Conservation (phyloP, 2,888 invertebrate genomes). For the Drosophila differens region DNA sequence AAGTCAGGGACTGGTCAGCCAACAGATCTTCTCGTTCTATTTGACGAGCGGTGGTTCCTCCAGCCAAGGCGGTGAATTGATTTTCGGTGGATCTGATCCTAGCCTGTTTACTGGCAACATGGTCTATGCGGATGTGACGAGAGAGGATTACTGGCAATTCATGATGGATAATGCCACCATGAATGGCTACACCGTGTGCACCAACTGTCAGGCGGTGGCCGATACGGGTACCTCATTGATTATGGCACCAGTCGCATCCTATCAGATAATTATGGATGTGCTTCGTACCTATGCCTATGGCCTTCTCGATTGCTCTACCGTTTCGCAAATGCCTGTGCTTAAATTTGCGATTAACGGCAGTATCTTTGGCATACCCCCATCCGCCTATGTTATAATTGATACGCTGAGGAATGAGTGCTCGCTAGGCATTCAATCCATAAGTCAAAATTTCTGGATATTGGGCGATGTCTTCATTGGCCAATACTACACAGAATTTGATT, state of each 20-base stretch:
- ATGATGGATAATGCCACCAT: constrained; percentile 90
- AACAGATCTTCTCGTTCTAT: constrained; percentile 96
- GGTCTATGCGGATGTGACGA: constrained; percentile 91
- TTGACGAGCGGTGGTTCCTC: constrained; percentile 91
- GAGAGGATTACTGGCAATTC: constrained; percentile 98
- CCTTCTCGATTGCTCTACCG: constrained; percentile 90
- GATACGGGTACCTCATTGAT: constrained; percentile 98
- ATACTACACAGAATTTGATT: constrained; percentile 97
- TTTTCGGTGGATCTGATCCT: constrained; percentile 96
- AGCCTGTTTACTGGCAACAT: constrained; percentile 89
- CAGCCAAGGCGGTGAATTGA: constrained; percentile 91
- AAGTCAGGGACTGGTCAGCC: constrained; percentile 89
- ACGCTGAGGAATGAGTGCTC: constrained; percentile 90
- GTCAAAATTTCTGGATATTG: constrained; percentile 94
- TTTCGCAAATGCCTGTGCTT: constrained; percentile 91
- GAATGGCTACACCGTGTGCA: constrained; percentile 87
- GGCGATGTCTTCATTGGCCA: constrained; percentile 98
- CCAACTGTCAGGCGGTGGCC: constrained; percentile 90
- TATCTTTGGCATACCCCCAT: constrained; percentile 90
- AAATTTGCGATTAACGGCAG: constrained; percentile 90
- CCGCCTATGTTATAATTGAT: constrained; percentile 89
- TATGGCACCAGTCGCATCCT: constrained; percentile 86
- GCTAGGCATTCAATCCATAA: constrained; percentile 94
- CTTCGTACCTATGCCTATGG: background rate
- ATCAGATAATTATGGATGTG: background rate